Evolutionary conservation across 2,888 invertebrate species (phyloP), one percentile per base, ranked within the genome.

Genomic region (Iselma pallidipennis): DNA sequence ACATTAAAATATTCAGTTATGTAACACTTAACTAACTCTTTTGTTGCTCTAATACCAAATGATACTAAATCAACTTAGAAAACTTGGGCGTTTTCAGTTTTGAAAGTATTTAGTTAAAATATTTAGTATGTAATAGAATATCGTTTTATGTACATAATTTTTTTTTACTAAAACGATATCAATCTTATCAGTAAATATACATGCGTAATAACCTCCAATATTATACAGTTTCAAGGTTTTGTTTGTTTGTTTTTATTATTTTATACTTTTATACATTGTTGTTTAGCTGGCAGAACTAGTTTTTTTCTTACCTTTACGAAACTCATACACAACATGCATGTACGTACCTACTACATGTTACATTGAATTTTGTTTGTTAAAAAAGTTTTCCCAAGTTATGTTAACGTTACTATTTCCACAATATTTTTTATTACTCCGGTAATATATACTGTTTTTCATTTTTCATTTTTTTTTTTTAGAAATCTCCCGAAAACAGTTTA

Each of bases 351-450:
- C 25, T 49, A n/a, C 7, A 7, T n/a, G 5, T n/a, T n/a, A 12
- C 9, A 9, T 25, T 25, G 5, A 23, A 4, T 23, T 49, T 25
- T 23, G 23, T 28, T 19, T 14, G 4, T 2, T 10, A 14, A 33
- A 42, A 10, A 21, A 19, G 21, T 37, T 37, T 37, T 2, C 25
- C 28, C 28, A 63, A 56, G 61, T 59, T 63, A 71, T 76, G 76
- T 69, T 73, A 64, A 76, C 76, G 64, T 62, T 76, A 55, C 59
- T 76, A 57, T 74, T 75, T 63, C 76, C 75, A 33, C 74, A 74
- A 57, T 76, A 76, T 73, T 76, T 77, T 65, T 68, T 76, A 48
- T 65, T 76, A 51, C 71, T 76, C 63, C 71, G 77, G 76, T 76
- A 75, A 37, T 28, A 42, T 25, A 31, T 14, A 50, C 57, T 53